Evolutionary conservation across 53 echinoderm and acorn worm species (phyloP).

Genomic region (Holothuria leucospilota): DNA sequence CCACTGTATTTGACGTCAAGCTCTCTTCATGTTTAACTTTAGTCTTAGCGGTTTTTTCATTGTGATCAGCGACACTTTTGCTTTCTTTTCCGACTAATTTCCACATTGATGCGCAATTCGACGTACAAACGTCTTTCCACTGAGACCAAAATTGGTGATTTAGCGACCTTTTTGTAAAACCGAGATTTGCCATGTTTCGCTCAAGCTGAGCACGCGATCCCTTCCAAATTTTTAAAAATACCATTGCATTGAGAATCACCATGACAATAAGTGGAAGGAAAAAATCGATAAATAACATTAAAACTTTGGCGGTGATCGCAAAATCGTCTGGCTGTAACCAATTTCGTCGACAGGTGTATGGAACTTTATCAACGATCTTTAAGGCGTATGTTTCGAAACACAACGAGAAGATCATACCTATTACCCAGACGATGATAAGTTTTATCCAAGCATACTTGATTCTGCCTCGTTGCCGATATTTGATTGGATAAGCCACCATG

Average conservation of each 20-base stretch:
- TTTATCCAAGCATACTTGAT: slow-evolving; percentile 30
- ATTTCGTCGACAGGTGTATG: slow-evolving; percentile 2
- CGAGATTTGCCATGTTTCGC: slow-evolving; percentile 28
- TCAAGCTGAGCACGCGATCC: slow-evolving; percentile 2
- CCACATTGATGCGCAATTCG: not conserved
- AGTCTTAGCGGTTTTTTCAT: too few species aligned
- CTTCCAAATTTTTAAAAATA: slow-evolving; percentile 38
- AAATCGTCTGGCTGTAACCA: slow-evolving; percentile 13
- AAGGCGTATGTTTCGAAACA: slow-evolving; percentile 23
- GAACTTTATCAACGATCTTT: slow-evolving; percentile 11
- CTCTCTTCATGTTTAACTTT: too few species aligned
- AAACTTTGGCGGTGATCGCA: not conserved
- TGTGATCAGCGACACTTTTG: not conserved
- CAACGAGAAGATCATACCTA: slow-evolving; percentile 5
- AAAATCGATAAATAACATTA: slow-evolving; percentile 25
- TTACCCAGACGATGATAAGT: not conserved
- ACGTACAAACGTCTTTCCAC: slow-evolving; percentile 14
- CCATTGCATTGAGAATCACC: slow-evolving; percentile 14
- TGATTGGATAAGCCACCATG: slow-evolving; percentile 47
- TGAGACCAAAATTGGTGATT: slow-evolving; percentile 1
- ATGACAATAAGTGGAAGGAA: slow-evolving; percentile 14
- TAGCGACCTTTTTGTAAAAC: not conserved
- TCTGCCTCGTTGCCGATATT: slow-evolving; percentile 2
- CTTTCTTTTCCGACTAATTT: not conserved
- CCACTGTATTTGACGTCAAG: too few species aligned